These are phyloP conservation scores for Xiphophorus couchianus DNA, from an alignment of 2,113 vertebrate species.

Conservation along the genomic window DNA sequence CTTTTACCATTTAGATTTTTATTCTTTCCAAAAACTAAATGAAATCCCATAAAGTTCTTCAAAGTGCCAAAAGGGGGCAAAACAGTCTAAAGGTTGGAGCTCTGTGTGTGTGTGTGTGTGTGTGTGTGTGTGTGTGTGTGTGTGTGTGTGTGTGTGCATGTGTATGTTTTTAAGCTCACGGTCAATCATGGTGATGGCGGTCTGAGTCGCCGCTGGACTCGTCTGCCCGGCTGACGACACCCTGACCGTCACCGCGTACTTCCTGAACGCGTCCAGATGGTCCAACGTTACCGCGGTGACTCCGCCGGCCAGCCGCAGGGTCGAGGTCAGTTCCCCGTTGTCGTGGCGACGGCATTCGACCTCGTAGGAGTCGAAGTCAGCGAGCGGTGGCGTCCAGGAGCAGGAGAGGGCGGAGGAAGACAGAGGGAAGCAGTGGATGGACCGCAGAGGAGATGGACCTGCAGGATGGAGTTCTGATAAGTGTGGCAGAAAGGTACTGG, in stretches of 20 bases:
- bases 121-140: no score
- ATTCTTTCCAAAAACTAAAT: no score
- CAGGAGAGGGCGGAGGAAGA: slow-evolving; percentile 92
- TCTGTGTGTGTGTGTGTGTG: not conserved
- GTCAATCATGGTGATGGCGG: slow-evolving; percentile 94
- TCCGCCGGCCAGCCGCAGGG: slow-evolving; percentile 28
- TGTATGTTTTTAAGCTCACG: slow-evolving; percentile 80
- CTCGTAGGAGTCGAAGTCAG: slow-evolving; percentile 85
- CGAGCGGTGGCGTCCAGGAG: slow-evolving; percentile 87
- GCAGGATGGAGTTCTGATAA: not conserved
- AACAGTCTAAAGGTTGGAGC: no score
- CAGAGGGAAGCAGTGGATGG: slow-evolving; percentile 89
- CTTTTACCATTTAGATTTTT: no score
- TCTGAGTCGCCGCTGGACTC: slow-evolving; percentile 78
- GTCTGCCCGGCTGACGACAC: slow-evolving; percentile 46
- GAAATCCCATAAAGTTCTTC: no score
- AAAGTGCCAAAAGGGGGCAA: no score
- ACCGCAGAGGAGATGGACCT: slow-evolving; percentile 86
- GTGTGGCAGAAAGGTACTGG: not conserved
- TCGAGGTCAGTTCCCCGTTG: slow-evolving; percentile 46
- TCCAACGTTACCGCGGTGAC: slow-evolving; percentile 64
- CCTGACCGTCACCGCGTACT: slow-evolving; percentile 53
- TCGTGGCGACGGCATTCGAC: slow-evolving; percentile 63
- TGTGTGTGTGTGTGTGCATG: no score
- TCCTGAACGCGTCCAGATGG: slow-evolving; percentile 61